These are phyloP conservation scores for Hypsibius dujardini DNA, from an alignment of 1,140 invertebrate species.

Conservation along the genomic window DNA sequence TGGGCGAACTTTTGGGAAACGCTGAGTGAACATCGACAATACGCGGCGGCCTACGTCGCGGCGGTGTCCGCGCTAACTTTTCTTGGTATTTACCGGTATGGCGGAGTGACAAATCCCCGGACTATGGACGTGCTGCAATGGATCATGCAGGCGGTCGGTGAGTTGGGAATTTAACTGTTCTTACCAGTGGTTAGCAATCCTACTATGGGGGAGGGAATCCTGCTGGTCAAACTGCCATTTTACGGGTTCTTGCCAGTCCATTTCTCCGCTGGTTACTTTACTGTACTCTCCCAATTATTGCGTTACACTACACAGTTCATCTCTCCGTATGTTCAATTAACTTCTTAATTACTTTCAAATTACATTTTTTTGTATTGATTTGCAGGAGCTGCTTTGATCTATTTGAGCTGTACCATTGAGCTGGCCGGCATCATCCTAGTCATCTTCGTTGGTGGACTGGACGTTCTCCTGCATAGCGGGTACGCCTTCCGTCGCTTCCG, in stretches of 20 bases:
- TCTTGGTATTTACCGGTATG: constrained; percentile 64
- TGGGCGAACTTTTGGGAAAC: constrained; percentile 55
- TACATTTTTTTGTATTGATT: background rate
- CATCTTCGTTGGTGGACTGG: background rate
- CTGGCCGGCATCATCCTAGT: background rate
- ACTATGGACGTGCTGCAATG: constrained; percentile 69
- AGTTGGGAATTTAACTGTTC: too few relatives aligned
- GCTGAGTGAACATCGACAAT: constrained; percentile 47
- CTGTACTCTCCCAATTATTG: background rate
- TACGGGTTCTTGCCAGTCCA: too few relatives aligned
- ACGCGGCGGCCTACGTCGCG: constrained; percentile 56
- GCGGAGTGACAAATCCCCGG: constrained; percentile 56
- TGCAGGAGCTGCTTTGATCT: background rate
- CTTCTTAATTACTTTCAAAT: background rate
- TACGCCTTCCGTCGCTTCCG: constrained; percentile 8
- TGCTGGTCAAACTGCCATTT: background rate
- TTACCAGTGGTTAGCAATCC: background rate
- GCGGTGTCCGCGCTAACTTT: constrained; percentile 57
- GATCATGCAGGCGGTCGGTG: constrained; percentile 47
- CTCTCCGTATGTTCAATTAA: background rate
- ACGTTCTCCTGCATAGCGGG: constrained; percentile 1
- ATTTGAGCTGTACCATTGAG: constrained; percentile 6
- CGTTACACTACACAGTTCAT: background rate
- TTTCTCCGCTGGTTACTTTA: too few relatives aligned
- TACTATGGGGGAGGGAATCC: background rate